A percentile compares a stretch with the other conserved stretches of the same genome.
Evolutionary conservation across 2,888 invertebrate species (phyloP).

Genomic region (Drosophila meridionalis): DNA sequence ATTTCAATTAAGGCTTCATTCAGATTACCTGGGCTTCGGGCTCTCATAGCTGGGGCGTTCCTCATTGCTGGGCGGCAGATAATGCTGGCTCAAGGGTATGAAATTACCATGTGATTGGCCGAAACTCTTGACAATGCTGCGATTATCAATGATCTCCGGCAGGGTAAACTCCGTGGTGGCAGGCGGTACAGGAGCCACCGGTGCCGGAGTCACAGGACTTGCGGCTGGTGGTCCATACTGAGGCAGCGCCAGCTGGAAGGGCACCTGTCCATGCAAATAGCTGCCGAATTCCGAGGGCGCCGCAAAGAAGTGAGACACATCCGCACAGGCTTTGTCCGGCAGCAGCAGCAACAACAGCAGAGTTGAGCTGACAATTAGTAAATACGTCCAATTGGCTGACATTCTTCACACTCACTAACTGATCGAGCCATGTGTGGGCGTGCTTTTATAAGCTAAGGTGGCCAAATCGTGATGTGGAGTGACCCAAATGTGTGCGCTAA

Average conservation of each 20-base stretch:
- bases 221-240: conserved; percentile 59
- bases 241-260: conserved; percentile 52
- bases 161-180: conserved; percentile 78
- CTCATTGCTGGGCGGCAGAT: conserved; percentile 74
- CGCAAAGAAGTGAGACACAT: conserved; percentile 77
- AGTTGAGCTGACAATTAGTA: conserved; percentile 11
- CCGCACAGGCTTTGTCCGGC: conserved; percentile 33
- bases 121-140: conserved; percentile 54
- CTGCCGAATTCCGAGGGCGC: conserved; percentile 67
- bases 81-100: conserved; percentile 79
- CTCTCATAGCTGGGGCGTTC: conserved; percentile 76
- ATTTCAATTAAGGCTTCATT: too few species aligned
- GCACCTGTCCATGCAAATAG: conserved; percentile 60
- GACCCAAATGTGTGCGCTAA: conserved; percentile 40
- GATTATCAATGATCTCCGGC: conserved; percentile 83
- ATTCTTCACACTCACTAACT: conserved; percentile 60
- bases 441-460: conserved; percentile 63
- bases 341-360: conserved; percentile 8
- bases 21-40: conserved; percentile 68
- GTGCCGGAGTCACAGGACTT: conserved; percentile 51
- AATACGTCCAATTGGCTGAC: conserved; percentile 53
- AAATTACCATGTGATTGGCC: conserved; percentile 67
- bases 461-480: conserved; percentile 57
- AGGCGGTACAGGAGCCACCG: conserved; percentile 74
- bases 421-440: conserved; percentile 30